Conservation (phyloP, 2,888 invertebrate species). For the Philhelius pedissequus region DNA sequence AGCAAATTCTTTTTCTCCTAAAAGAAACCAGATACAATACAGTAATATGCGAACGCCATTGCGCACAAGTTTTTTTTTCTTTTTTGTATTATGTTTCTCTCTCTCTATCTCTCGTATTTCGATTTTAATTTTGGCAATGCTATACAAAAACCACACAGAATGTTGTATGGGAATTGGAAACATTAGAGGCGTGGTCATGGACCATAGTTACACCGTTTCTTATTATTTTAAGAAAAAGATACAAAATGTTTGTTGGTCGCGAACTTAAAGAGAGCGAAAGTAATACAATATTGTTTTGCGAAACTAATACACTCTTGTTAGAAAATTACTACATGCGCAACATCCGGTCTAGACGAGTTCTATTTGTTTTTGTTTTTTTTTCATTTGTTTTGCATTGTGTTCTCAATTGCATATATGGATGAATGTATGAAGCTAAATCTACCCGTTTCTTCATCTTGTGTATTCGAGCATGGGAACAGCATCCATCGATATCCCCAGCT, state of each 20-base stretch:
- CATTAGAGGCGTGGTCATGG: slow-evolving; percentile 61
- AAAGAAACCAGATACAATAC: background rate
- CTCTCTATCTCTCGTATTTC: slow-evolving; percentile 26
- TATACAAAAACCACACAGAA: background rate
- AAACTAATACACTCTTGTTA: background rate
- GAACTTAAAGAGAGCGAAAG: slow-evolving; percentile 57
- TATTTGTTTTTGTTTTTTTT: too few species aligned
- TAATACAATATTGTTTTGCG: slow-evolving; percentile 21
- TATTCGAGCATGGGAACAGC: background rate
- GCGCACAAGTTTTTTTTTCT: slow-evolving; percentile 52
- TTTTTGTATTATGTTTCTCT: background rate
- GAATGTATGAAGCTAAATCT: background rate
- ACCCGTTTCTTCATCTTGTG: slow-evolving; percentile 42
- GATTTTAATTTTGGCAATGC: slow-evolving; percentile 17
- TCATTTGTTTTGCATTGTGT: background rate
- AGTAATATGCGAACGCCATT: slow-evolving; percentile 55
- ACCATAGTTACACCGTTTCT: slow-evolving; percentile 6
- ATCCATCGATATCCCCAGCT: background rate
- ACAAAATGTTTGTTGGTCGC: slow-evolving; percentile 23
- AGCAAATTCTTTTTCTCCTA: slow-evolving; percentile 17
- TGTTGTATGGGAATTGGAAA: slow-evolving; percentile 12
- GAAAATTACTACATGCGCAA: slow-evolving; percentile 45
- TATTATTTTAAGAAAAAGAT: slow-evolving; percentile 33
- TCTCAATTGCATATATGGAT: slow-evolving; percentile 4
- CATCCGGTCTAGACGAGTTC: slow-evolving; percentile 68